These are phyloP conservation scores for Bujurquina vittata DNA, from an alignment of 2,113 vertebrate species.

Conservation along the genomic window DNA sequence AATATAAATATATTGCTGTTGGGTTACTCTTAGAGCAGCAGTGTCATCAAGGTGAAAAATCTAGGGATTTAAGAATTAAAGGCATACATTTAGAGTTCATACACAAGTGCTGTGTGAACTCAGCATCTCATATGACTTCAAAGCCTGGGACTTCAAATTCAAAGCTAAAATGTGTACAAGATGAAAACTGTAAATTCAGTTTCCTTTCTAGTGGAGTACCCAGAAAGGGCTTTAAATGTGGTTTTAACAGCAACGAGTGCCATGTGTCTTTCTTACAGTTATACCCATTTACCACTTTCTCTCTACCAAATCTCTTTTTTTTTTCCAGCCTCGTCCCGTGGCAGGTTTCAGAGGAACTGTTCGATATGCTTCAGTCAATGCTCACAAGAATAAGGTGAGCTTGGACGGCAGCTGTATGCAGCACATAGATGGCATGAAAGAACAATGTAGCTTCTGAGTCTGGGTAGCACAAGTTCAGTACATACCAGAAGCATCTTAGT, in stretches of 20 bases:
- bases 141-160: neutral
- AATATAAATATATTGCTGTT: neutral
- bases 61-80: neutral
- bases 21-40: neutral
- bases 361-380: slow-evolving; percentile 95
- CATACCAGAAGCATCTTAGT: too few species aligned
- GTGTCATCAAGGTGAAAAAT: neutral
- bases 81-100: neutral
- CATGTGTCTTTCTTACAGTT: neutral
- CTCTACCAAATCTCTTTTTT: neutral
- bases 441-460: neutral
- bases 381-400: slow-evolving; percentile 94
- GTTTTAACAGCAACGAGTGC: neutral
- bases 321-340: slow-evolving; percentile 89
- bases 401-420: neutral
- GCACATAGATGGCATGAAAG: neutral
- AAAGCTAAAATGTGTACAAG: neutral
- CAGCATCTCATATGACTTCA: neutral
- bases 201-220: neutral
- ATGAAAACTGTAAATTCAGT: neutral
- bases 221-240: neutral
- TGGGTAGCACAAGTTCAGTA: neutral
- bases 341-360: slow-evolving; percentile 98
- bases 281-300: neutral
- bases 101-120: neutral